Evolutionary conservation across 2,113 vertebrate species (phyloP).

Genomic region (Todiramphus chloris): DNA sequence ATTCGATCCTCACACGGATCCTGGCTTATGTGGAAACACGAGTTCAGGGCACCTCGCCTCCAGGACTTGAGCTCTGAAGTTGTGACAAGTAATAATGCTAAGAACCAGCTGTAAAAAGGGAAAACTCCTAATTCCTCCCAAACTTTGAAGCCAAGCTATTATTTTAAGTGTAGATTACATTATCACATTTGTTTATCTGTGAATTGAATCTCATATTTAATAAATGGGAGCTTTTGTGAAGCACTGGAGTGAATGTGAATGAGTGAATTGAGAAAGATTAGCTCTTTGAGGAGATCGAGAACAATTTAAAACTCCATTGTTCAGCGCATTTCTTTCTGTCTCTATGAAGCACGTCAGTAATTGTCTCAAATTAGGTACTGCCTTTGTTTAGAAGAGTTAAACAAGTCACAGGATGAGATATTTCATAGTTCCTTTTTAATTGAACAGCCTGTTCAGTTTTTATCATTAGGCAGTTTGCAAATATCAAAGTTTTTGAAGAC

Average conservation of each 20-base stretch:
- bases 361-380: conserved; percentile 47
- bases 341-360: neutral
- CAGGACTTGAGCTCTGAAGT: neutral
- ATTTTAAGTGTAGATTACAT: conserved; percentile 42
- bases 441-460: conserved; percentile 1
- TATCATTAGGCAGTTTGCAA: conserved; percentile 29
- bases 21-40: neutral
- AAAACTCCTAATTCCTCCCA: neutral
- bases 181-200: conserved; percentile 35
- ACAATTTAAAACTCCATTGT: conserved; percentile 32
- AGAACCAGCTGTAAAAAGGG: neutral
- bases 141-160: conserved; percentile 10
- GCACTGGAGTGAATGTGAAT: conserved; percentile 4
- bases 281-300: neutral
- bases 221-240: conserved; percentile 25
- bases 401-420: conserved; percentile 20
- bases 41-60: neutral
- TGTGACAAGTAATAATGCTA: neutral
- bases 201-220: conserved; percentile 36
- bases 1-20: neutral
- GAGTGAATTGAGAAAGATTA: conserved; percentile 19
- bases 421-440: conserved; percentile 28
- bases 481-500: neutral
- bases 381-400: conserved; percentile 48
- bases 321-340: neutral